A percentile compares a stretch with the other conserved stretches of the same genome.
Conservation (phyloP, 1,140 invertebrate genomes). For the Atta cephalotes region DNA sequence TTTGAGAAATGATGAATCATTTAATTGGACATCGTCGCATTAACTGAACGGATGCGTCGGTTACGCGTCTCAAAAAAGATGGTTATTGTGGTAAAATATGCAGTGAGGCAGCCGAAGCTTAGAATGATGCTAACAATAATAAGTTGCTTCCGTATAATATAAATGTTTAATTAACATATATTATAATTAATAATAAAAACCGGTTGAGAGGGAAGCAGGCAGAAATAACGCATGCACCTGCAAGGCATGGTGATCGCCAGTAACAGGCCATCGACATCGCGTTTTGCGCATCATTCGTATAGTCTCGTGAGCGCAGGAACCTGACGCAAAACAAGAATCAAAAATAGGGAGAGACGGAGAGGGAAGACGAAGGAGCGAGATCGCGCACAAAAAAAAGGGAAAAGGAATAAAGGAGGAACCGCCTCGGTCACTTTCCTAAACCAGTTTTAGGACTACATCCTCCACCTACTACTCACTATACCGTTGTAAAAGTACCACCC, state of each 20-base stretch:
- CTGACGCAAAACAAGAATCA: slow-evolving; percentile 45
- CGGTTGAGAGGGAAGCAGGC: not conserved
- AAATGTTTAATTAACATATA: slow-evolving; percentile 43
- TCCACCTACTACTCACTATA: slow-evolving; percentile 80
- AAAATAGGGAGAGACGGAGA: not conserved
- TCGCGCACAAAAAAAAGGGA: slow-evolving; percentile 16
- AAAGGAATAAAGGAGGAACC: slow-evolving; percentile 29
- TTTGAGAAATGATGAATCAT: slow-evolving; percentile 36
- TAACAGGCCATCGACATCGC: slow-evolving; percentile 68
- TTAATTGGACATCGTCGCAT: not conserved
- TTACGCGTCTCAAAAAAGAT: not conserved
- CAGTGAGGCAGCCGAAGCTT: not conserved
- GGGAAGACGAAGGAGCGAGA: not conserved
- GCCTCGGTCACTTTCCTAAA: slow-evolving; percentile 76
- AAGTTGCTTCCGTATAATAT: slow-evolving; percentile 18
- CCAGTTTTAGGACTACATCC: slow-evolving; percentile 79
- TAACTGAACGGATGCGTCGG: slow-evolving; percentile 34
- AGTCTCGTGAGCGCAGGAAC: slow-evolving; percentile 31
- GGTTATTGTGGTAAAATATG: not conserved
- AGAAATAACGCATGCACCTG: slow-evolving; percentile 64
- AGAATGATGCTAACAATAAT: not conserved
- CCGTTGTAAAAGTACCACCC: slow-evolving; percentile 76
- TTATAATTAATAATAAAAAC: slow-evolving; percentile 34
- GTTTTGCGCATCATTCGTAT: slow-evolving; percentile 40
- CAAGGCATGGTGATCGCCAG: slow-evolving; percentile 48